phyloP scores from a whole-genome alignment of 2,888 invertebrate species.

The Autographa pulchrina region DNA sequence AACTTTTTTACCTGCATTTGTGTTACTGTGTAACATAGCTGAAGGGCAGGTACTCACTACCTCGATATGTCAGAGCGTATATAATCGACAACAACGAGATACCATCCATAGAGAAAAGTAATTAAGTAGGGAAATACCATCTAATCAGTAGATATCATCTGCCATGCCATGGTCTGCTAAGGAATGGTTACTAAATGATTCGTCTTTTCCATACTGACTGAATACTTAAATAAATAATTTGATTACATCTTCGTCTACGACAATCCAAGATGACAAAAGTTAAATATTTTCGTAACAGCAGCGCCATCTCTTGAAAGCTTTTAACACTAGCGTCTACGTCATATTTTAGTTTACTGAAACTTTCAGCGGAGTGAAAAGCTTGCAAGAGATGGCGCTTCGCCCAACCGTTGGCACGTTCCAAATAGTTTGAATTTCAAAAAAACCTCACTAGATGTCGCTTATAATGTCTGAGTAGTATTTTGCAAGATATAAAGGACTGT shows the following conservation, averaged over 20 bases:
- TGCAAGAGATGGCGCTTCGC: constrained; percentile 1
- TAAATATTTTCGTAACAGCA: no score
- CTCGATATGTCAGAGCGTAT: no score
- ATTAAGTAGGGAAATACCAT: no score
- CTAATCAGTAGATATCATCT: no score
- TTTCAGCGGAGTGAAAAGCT: neutral
- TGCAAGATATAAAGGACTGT: constrained; percentile 2
- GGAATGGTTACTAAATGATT: neutral
- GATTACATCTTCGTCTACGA: neutral
- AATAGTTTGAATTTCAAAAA: constrained; percentile 13
- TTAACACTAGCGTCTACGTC: constrained; percentile 30
- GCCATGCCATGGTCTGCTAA: no score
- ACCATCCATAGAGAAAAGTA: no score
- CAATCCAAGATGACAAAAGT: no score
- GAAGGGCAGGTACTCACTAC: no score
- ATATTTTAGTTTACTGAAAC: constrained; percentile 24
- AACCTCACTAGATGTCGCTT: constrained; percentile 50
- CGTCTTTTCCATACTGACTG: neutral
- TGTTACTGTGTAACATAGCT: no score
- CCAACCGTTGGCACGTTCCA: neutral
- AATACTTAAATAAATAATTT: neutral
- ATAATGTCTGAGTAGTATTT: constrained; percentile 20
- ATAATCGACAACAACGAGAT: no score
- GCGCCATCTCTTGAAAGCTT: constrained; percentile 47
- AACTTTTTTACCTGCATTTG: no score